Evolutionary conservation across 1,140 invertebrate species (phyloP).

Genomic region (Andrena cerasifolii): DNA sequence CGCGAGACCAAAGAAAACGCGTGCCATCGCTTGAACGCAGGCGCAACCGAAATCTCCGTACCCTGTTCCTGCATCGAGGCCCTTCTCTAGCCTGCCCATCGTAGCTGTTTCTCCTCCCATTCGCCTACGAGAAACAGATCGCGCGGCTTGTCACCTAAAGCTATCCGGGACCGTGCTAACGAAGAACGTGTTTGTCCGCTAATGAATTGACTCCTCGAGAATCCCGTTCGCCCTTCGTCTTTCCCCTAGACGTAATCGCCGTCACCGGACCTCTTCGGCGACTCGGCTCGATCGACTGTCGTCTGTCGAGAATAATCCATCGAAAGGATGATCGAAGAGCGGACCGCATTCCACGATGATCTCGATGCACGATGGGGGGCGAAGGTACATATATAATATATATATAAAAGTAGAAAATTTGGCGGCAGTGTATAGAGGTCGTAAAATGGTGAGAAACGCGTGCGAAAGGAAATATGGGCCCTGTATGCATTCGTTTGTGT

Average conservation of each 20-base stretch:
- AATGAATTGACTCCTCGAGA: slow-evolving; percentile 14
- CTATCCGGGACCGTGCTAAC: slow-evolving; percentile 15
- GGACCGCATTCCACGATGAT: slow-evolving; percentile 38
- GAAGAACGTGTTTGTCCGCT: slow-evolving; percentile 11
- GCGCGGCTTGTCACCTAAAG: background rate
- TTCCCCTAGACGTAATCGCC: background rate
- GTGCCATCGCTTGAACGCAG: slow-evolving; percentile 2
- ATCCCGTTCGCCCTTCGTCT: slow-evolving; percentile 6
- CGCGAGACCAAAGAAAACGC: slow-evolving; percentile 27
- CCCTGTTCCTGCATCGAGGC: slow-evolving; percentile 61
- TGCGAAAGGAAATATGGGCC: slow-evolving; percentile 62
- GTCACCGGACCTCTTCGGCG: background rate
- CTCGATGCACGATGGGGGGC: slow-evolving; percentile 67
- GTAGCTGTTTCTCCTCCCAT: background rate
- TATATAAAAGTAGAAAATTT: slow-evolving; percentile 82
- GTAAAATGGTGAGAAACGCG: slow-evolving; percentile 58
- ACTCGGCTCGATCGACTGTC: background rate
- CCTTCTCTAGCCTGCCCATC: background rate
- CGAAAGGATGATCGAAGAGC: slow-evolving; percentile 19
- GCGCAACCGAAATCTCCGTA: slow-evolving; percentile 53
- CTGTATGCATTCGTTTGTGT: slow-evolving; percentile 43
- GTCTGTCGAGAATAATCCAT: background rate
- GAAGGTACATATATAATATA: slow-evolving; percentile 57
- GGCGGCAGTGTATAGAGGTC: slow-evolving; percentile 68
- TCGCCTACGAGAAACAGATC: slow-evolving; percentile 12